A percentile compares a stretch with the other conserved stretches of the same genome.
These are phyloP conservation scores for Masticophis lateralis DNA, from an alignment of 2,797 vertebrate species.

Conservation along the genomic window DNA sequence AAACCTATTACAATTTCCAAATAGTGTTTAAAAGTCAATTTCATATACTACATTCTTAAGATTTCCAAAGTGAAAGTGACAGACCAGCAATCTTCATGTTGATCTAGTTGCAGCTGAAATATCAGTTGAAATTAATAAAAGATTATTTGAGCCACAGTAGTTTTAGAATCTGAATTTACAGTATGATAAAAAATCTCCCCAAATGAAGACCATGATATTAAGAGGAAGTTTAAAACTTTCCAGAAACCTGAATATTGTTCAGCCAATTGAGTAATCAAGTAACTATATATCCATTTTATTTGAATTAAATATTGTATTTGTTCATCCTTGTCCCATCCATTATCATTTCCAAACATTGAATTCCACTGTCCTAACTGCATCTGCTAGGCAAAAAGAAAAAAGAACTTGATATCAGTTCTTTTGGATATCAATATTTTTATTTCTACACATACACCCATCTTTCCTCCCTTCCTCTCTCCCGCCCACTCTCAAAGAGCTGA, in stretches of 20 bases:
- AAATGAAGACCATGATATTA: neutral
- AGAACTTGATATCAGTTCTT: neutral
- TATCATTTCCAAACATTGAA: neutral
- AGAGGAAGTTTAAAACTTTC: neutral
- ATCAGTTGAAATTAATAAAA: neutral
- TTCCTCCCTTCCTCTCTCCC: neutral
- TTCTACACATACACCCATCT: neutral
- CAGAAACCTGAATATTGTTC: neutral
- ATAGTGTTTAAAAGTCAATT: neutral
- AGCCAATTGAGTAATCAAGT: neutral
- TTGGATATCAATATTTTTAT: neutral
- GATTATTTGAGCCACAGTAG: neutral
- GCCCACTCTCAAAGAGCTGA: neutral
- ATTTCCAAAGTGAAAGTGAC: neutral
- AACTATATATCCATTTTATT: neutral
- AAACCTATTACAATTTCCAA: neutral
- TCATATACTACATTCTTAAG: neutral
- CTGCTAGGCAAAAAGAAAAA: neutral
- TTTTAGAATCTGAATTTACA: neutral
- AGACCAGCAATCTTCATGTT: neutral
- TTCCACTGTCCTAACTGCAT: neutral
- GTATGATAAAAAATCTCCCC: neutral
- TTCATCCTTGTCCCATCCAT: neutral
- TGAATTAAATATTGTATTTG: neutral
- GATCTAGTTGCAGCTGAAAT: neutral